Evolutionary conservation across 1,140 invertebrate genomes (phyloP), one percentile per base, ranked within the genome.

Genomic region (Pseudomyrmex concolor): DNA sequence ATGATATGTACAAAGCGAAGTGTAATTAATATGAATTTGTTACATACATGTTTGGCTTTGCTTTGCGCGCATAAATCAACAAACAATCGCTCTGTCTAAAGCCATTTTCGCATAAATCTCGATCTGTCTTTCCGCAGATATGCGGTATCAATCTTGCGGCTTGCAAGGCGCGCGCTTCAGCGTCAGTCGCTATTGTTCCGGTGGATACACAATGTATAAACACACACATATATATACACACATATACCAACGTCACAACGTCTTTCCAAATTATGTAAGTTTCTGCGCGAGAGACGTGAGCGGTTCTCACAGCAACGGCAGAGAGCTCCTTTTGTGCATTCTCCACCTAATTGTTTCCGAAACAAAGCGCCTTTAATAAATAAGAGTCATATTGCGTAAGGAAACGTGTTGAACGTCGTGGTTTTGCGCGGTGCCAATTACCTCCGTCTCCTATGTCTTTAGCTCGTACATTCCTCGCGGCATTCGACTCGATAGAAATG

Each of bases 221-320:
- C 48, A 45, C 64, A 68, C 74, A 9, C 22, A 25, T 22, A n/a
- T n/a, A n/a, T n/a, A n/a, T 22, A 22, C 59, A 70, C 66, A 57
- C 64, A 59, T 60, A 19, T 70, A 59, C 76, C 54, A 15, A 80
- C 64, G 66, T 71, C 76, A 50, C 19, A 43, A 71, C 76, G 76
- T 80, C 76, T 80, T 80, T 80, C 76, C 54, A 67, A 80, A 80
- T 80, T 80, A 80, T 80, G 76, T 80, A 80, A 80, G 76, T 80
- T 80, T 71, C 76, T 19, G 51, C 54, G 54, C 66, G 66, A 71
- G 76, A 80, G 66, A 80, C 43, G 73, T 48, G 54, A 70, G 66
- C 66, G 54, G 66, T 70, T 80, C 76, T 80, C 66, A 77, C 62
- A 59, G 54, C 43, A 9, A 34, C 2, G 57, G 64, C 7, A 66